Percentiles rank a stretch among this genome's conserved stretches.
These are phyloP conservation scores for Clarias gariepinus DNA, from an alignment of 2,113 vertebrate species.

Conservation along the genomic window DNA sequence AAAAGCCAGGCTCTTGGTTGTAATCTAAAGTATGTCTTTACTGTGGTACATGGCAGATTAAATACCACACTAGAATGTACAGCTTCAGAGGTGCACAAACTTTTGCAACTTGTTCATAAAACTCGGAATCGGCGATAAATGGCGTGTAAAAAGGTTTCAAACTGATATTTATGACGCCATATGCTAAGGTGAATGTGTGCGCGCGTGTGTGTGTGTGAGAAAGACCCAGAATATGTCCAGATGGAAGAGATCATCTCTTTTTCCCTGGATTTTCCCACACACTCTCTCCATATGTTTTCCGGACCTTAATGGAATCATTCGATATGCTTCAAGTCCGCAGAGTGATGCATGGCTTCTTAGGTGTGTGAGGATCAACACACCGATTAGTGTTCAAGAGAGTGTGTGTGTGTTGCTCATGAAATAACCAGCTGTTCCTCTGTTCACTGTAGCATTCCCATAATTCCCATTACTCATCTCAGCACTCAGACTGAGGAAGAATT, in stretches of 20 bases:
- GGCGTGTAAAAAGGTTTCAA: conserved; percentile 63
- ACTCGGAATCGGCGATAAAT: conserved; percentile 45
- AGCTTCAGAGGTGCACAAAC: not conserved
- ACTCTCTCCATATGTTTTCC: conserved; percentile 35
- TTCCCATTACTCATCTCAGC: not conserved
- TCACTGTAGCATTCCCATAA: not conserved
- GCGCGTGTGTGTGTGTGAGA: not conserved
- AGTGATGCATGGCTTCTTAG: conserved; percentile 24
- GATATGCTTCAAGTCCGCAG: conserved; percentile 17
- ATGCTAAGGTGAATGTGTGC: conserved; percentile 17
- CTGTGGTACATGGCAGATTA: no score
- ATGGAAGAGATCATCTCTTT: conserved; percentile 67
- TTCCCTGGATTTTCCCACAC: conserved; percentile 35
- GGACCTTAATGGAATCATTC: conserved; percentile 35
- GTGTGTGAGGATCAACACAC: conserved; percentile 17
- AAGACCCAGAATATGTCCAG: conserved; percentile 59
- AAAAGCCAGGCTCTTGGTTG: no score
- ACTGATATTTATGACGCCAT: conserved; percentile 10
- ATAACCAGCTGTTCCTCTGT: not conserved
- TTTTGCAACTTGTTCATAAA: not conserved
- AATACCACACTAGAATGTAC: no score
- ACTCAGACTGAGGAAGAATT: not conserved
- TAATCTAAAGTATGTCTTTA: no score
- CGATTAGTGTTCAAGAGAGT: not conserved
- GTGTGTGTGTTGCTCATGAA: not conserved